Evolutionary conservation across 2,888 invertebrate genomes (phyloP), one percentile per base, ranked within the genome.

Genomic region (Troides helena): DNA sequence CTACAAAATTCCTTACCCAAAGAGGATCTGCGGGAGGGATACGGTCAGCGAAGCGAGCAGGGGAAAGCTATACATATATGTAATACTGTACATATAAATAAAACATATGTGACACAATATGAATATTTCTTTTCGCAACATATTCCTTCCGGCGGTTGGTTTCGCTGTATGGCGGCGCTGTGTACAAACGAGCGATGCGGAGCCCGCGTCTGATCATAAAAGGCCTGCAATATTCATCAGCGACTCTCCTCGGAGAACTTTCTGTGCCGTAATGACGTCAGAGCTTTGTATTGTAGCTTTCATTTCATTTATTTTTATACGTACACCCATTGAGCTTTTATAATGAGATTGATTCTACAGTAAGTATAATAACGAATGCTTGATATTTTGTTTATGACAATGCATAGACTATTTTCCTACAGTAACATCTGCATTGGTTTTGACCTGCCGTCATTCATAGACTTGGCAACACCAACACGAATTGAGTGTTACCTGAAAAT

Each of bases 191-290:
- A 62, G 21, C 65, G 46, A 25, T 43, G 46, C 53, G 36, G 23
- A 53, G 56, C 43, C 21, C 56, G 17, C 46, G 17, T 4, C 50
- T 21, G 57, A 46, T 39, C 46, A 30, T 59, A 63, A 61, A 65
- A 59, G 17, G 59, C 57, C 56, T 61, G 65, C 69, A 69, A 62
- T 69, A 69, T 69, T 69, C 69, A 65, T 69, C 57, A 36, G 57
- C 43, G 56, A 62, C 39, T 61, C 56, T 25, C 25, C 5, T 46
- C 36, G 53, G 21, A 21, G 66, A 43, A 36, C n/a, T 46, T 36
- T 30, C 30, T 17, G 36, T 21, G 23, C 25, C 12, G 36, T 65
- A 25, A 61, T 65, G 60, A 65, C 69, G 65, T 69, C 69, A 65
- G 18, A 56, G 53, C 30, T 30, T 30, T 30, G 30, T 30, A 30